phyloP scores from a whole-genome alignment of 2,113 vertebrate species.

The Crotalus helleri region DNA sequence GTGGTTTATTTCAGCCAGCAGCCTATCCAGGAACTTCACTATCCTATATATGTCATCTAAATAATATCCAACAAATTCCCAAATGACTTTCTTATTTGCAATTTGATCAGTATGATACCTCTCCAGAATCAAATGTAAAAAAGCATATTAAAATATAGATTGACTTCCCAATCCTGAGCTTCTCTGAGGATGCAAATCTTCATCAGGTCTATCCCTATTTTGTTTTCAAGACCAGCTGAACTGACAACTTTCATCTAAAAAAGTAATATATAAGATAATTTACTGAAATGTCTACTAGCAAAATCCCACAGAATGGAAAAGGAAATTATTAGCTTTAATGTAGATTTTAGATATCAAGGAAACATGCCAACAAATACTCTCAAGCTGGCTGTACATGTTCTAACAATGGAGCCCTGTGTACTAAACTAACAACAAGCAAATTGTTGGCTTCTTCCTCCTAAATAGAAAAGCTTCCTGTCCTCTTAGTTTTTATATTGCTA shows the following conservation, averaged over 20 bases:
- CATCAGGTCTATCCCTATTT: neutral
- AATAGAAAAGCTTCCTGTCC: neutral
- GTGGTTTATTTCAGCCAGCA: neutral
- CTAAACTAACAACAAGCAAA: neutral
- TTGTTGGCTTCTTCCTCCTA: neutral
- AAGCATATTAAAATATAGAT: neutral
- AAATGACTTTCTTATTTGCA: neutral
- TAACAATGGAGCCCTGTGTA: neutral
- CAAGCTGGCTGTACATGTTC: neutral
- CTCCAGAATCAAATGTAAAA: neutral
- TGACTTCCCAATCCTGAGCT: neutral
- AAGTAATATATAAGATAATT: neutral
- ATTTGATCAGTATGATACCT: rapidly evolving
- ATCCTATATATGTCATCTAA: rapidly evolving
- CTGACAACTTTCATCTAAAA: neutral
- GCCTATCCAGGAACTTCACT: neutral
- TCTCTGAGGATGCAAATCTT: neutral
- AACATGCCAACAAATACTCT: neutral
- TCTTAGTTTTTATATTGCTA: neutral
- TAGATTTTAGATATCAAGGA: neutral
- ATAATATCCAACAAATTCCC: neutral
- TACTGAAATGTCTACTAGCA: neutral
- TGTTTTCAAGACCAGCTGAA: neutral
- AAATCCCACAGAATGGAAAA: neutral
- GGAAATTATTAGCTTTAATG: neutral